phyloP scores from a whole-genome alignment of 1,140 invertebrate genomes.

The Colletes gigas region DNA sequence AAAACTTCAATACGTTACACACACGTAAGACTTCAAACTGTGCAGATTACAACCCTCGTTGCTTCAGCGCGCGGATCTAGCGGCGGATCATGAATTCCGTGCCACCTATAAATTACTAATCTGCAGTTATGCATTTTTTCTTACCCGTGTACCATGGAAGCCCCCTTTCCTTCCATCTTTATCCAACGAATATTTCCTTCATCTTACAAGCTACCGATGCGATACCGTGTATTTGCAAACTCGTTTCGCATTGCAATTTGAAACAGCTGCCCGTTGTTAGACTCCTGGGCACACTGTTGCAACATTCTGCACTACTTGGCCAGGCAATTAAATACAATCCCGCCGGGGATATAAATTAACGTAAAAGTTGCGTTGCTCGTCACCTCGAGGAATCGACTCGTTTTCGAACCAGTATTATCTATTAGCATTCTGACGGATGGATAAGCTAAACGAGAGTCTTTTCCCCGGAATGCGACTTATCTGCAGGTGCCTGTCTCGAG shows the following conservation, averaged over 20 bases:
- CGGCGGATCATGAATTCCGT: background rate
- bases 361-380: background rate
- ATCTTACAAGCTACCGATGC: too few species aligned
- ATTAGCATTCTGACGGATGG: too few species aligned
- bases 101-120: constrained; percentile 10
- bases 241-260: background rate
- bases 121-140: constrained; percentile 2
- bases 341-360: background rate
- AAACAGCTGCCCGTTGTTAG: background rate
- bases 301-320: too few species aligned
- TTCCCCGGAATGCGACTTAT: too few species aligned
- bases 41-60: background rate
- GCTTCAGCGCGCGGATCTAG: background rate
- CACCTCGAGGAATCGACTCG: constrained; percentile 35
- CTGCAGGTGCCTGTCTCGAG: too few species aligned
- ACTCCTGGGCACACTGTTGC: too few species aligned
- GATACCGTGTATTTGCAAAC: background rate
- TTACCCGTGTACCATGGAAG: background rate
- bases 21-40: background rate
- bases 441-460: too few species aligned
- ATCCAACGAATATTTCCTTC: background rate
- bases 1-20: background rate
- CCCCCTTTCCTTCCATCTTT: too few species aligned
- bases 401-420: constrained; percentile 27
- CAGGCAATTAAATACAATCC: background rate